These are phyloP conservation scores for Solen grandis DNA, from an alignment of 1,140 invertebrate genomes.

Conservation along the genomic window DNA sequence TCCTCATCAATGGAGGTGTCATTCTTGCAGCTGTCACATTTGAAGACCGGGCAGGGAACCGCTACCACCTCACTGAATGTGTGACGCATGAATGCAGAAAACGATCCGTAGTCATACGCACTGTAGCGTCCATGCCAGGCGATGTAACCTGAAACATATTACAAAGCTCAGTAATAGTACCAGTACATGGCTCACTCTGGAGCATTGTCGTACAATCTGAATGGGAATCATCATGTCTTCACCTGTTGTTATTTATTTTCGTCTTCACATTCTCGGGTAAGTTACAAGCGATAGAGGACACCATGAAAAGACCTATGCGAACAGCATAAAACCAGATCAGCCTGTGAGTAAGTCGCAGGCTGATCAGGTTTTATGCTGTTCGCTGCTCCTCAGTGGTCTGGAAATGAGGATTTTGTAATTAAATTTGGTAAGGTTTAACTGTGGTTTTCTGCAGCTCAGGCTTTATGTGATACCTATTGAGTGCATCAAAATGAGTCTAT, in stretches of 20 bases:
- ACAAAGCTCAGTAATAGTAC: constrained; percentile 8
- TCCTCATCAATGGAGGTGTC: constrained; percentile 73
- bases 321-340: too few species aligned
- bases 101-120: constrained; percentile 76
- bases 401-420: too few species aligned
- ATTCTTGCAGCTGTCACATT: constrained; percentile 73
- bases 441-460: too few species aligned
- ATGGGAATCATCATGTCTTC: background rate
- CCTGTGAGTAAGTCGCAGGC: too few species aligned
- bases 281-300: too few species aligned
- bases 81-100: constrained; percentile 76
- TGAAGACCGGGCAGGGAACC: constrained; percentile 69
- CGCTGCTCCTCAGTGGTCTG: too few species aligned
- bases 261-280: background rate
- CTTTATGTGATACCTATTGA: too few species aligned
- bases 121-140: constrained; percentile 80
- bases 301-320: too few species aligned
- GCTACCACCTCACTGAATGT: constrained; percentile 73
- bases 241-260: background rate
- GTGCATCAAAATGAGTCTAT: too few species aligned
- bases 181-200: too few species aligned
- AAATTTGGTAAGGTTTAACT: too few species aligned
- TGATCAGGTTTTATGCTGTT: too few species aligned
- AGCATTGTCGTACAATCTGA: background rate
- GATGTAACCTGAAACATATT: constrained; percentile 75